A percentile compares a stretch with the other conserved stretches of the same genome.
Conservation (phyloP, 2,797 vertebrate genomes). For the Lacerta bilineata region DNA sequence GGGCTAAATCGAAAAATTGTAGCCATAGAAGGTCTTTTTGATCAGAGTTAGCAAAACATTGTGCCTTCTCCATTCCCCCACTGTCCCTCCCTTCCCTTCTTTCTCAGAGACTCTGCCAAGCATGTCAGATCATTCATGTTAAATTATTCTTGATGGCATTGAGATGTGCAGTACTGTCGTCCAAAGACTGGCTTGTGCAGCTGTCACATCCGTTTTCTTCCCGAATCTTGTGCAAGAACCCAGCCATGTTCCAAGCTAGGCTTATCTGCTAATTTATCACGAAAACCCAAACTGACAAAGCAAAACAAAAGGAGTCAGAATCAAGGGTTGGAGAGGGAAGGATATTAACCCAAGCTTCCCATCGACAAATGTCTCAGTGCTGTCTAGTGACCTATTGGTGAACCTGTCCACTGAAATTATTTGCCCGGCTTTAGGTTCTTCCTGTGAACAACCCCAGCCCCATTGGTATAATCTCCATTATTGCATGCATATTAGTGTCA, state of each 20-base stretch:
- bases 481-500: not conserved
- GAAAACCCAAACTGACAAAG: conserved; percentile 38
- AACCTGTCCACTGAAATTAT: conserved; percentile 44
- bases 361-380: conserved; percentile 13
- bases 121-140: conserved; percentile 63
- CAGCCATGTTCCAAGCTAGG: conserved; percentile 32
- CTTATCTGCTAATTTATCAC: conserved; percentile 41
- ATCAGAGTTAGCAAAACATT: conserved; percentile 59
- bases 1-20: conserved; percentile 49
- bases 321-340: conserved; percentile 33
- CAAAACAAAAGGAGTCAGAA: conserved; percentile 17
- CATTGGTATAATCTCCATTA: conserved; percentile 26
- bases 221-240: conserved; percentile 46
- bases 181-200: conserved; percentile 43
- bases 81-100: not conserved
- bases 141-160: conserved; percentile 68
- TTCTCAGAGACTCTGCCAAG: conserved; percentile 67
- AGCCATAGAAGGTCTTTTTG: conserved; percentile 41
- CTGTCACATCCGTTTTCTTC: conserved; percentile 49
- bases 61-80: conserved; percentile 37
- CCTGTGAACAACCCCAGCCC: conserved; percentile 8
- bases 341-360: conserved; percentile 29
- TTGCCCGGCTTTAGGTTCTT: not conserved
- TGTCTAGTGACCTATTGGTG: conserved; percentile 44
- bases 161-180: conserved; percentile 61